Percentiles rank a stretch among this genome's conserved stretches.
Evolutionary conservation across 2,797 vertebrate species (phyloP).

Genomic region (Enoplosus armatus): DNA sequence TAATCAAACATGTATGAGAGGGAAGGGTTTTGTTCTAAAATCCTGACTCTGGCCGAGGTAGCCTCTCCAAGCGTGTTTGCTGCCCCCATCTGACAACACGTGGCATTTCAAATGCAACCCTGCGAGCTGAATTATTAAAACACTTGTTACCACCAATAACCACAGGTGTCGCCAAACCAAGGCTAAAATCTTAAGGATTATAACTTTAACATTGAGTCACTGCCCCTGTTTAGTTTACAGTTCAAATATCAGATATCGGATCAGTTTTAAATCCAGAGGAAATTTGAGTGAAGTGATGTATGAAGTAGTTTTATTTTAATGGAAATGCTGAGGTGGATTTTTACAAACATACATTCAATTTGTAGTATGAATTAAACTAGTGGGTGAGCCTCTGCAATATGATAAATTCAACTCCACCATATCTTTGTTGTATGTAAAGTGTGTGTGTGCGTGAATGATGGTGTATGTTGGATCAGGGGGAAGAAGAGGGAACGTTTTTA

Average conservation of each 20-base stretch:
- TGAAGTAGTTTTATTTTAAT: background rate
- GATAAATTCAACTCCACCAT: slow-evolving; percentile 34
- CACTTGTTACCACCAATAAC: background rate
- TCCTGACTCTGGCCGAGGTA: no score
- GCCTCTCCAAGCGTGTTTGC: background rate
- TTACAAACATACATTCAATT: slow-evolving; percentile 3
- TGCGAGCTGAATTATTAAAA: background rate
- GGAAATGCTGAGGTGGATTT: background rate
- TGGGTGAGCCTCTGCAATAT: slow-evolving; percentile 26
- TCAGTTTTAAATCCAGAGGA: background rate
- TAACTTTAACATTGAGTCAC: background rate
- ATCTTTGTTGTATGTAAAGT: slow-evolving; percentile 25
- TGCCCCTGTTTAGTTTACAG: background rate
- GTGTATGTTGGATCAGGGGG: slow-evolving; percentile 34
- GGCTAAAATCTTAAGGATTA: slow-evolving; percentile 13
- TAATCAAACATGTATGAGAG: background rate
- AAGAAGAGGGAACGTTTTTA: slow-evolving; percentile 53
- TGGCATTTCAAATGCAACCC: background rate
- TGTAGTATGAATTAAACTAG: slow-evolving; percentile 5
- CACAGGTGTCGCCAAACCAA: background rate
- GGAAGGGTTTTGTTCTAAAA: background rate
- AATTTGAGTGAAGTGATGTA: background rate
- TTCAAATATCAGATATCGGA: background rate
- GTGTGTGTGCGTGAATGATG: slow-evolving; percentile 28
- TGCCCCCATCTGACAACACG: background rate